phyloP scores from a whole-genome alignment of 2,888 invertebrate species.

The Epirrita christyi region DNA sequence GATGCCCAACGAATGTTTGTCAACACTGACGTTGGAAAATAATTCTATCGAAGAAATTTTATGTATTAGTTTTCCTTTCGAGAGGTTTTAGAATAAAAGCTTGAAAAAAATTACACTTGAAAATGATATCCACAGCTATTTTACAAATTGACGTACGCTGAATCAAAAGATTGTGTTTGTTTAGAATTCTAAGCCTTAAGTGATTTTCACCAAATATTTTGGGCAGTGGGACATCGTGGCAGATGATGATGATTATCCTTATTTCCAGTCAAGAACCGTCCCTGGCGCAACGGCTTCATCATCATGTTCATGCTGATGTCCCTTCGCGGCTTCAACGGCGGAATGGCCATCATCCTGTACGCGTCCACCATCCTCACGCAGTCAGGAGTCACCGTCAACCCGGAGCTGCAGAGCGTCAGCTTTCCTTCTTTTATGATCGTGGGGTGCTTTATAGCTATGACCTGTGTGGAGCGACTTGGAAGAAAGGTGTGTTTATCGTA shows the following conservation, averaged over 20 bases:
- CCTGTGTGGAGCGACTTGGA: slow-evolving; percentile 62
- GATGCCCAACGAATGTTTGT: too few relatives aligned
- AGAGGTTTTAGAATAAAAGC: too few relatives aligned
- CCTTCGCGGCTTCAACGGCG: slow-evolving; percentile 53
- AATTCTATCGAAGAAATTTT: too few relatives aligned
- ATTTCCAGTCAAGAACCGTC: slow-evolving; percentile 50
- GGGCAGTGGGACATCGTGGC: too few relatives aligned
- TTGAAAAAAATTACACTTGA: too few relatives aligned
- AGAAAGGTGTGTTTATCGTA: slow-evolving; percentile 60
- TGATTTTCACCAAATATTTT: too few relatives aligned
- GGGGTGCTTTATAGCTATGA: slow-evolving; percentile 57
- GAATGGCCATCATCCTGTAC: slow-evolving; percentile 57
- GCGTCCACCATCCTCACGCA: slow-evolving; percentile 58
- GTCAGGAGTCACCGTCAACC: slow-evolving; percentile 59
- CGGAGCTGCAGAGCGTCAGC: slow-evolving; percentile 61
- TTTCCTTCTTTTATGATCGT: slow-evolving; percentile 65
- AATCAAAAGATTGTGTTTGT: too few relatives aligned
- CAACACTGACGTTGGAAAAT: too few relatives aligned
- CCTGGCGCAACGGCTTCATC: slow-evolving; percentile 54
- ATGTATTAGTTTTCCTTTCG: too few relatives aligned
- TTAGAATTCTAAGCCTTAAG: too few relatives aligned
- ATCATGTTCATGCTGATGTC: slow-evolving; percentile 45
- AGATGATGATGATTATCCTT: background rate
- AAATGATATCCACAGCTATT: too few relatives aligned
- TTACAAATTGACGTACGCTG: too few relatives aligned